A percentile compares a stretch with the other conserved stretches of the same genome.
phyloP scores from a whole-genome alignment of 53 echinoderm and acorn worm genomes.

The Echinometra lucunter region DNA sequence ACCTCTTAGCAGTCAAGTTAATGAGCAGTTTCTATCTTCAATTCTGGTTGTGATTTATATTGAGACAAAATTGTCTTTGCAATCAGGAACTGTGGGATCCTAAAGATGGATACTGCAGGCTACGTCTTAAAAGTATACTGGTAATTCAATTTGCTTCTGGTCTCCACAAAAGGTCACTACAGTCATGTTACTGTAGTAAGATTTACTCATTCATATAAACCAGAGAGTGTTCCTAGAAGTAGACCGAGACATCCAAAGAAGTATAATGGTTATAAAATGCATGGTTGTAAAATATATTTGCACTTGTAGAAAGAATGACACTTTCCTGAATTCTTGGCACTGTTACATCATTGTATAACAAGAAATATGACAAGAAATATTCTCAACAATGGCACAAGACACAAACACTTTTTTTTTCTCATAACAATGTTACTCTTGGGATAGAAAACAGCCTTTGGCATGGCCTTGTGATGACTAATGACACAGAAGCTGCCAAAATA shows the following conservation, averaged over 20 bases:
- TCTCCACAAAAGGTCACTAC: constrained; percentile 27
- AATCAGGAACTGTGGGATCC: constrained; percentile 8
- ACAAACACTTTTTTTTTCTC: constrained; percentile 5
- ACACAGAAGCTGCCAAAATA: constrained; percentile 20
- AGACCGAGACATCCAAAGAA: neutral
- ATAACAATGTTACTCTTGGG: neutral
- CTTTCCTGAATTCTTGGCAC: neutral
- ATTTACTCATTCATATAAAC: neutral
- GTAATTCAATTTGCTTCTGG: constrained; percentile 16
- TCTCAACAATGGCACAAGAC: neutral
- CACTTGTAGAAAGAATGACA: neutral
- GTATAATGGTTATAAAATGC: neutral
- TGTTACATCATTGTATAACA: neutral
- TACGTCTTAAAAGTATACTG: constrained; percentile 12
- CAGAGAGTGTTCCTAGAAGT: neutral
- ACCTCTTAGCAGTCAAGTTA: neutral
- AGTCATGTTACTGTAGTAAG: neutral
- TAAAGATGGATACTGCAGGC: neutral
- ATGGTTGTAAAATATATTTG: neutral
- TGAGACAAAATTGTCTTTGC: constrained; percentile 17
- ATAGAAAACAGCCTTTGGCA: neutral
- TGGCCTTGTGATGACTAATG: constrained; percentile 6
- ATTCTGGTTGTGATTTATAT: constrained; percentile 16
- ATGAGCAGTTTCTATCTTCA: constrained; percentile 45
- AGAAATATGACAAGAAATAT: neutral